Conservation (phyloP, 2,113 vertebrate genomes). For the Anseranas semipalmata region DNA sequence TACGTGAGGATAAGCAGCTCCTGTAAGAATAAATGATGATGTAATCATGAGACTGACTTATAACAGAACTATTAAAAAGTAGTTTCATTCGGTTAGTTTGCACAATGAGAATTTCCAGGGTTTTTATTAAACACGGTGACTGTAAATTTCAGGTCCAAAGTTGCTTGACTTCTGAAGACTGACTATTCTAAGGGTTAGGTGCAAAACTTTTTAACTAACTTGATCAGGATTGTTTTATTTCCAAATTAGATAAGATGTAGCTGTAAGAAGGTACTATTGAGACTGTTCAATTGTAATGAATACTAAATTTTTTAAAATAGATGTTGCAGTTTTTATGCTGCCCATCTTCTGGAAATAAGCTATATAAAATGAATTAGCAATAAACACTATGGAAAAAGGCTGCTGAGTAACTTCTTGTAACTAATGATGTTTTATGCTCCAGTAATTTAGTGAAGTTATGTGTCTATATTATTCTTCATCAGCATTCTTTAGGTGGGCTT, state of each 20-base stretch:
- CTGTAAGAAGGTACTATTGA: not conserved
- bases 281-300: not conserved
- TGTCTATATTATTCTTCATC: not conserved
- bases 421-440: not conserved
- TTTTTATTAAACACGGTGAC: not conserved
- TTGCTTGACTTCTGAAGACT: not conserved
- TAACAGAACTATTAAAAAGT: not conserved
- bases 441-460: not conserved
- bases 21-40: not conserved
- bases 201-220: not conserved
- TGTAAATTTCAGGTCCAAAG: not conserved
- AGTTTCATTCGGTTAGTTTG: not conserved
- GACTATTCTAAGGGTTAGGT: not conserved
- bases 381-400: slow-evolving; percentile 24
- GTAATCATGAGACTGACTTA: not conserved
- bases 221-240: not conserved
- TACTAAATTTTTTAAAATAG: not conserved
- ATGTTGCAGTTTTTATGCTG: not conserved
- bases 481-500: not conserved
- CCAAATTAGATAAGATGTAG: not conserved
- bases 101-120: not conserved
- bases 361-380: not conserved
- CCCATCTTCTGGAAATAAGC: slow-evolving; percentile 1
- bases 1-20: not conserved
- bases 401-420: slow-evolving; percentile 9